These are phyloP conservation scores for Poliocrania exsul DNA, from an alignment of 2,797 vertebrate species.

Conservation along the genomic window DNA sequence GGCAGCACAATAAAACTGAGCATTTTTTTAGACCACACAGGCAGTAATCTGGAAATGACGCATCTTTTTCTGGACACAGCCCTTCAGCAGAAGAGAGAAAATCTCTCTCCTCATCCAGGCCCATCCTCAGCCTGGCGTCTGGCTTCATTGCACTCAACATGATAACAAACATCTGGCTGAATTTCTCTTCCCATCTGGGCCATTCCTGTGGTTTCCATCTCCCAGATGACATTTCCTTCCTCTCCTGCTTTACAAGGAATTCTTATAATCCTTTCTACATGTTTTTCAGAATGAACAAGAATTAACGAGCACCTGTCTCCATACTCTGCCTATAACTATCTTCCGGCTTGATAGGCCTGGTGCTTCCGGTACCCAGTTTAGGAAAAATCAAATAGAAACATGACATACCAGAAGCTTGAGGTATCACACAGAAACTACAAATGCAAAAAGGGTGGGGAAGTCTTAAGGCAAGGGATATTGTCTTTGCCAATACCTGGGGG, in stretches of 20 bases:
- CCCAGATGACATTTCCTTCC: constrained; percentile 7
- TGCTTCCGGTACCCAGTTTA: neutral
- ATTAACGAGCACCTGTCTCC: neutral
- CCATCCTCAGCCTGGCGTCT: neutral
- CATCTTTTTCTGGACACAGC: neutral
- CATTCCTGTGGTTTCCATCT: neutral
- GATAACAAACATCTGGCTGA: constrained; percentile 14
- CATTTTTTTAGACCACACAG: constrained; percentile 2
- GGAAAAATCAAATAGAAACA: neutral
- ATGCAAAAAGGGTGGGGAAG: neutral
- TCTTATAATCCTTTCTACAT: neutral
- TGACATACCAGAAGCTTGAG: neutral
- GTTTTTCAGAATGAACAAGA: neutral
- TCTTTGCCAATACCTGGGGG: neutral
- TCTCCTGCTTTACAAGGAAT: neutral
- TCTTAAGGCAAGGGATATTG: neutral
- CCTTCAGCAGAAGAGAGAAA: neutral
- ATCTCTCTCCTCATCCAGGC: neutral
- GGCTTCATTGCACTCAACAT: neutral
- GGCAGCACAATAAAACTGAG: neutral
- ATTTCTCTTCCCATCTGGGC: neutral
- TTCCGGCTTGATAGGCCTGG: neutral
- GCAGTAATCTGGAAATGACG: neutral
- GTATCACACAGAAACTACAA: neutral
- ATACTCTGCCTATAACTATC: neutral